These are phyloP conservation scores for Austrolebias charrua DNA, from an alignment of 2,797 vertebrate species.

Conservation along the genomic window DNA sequence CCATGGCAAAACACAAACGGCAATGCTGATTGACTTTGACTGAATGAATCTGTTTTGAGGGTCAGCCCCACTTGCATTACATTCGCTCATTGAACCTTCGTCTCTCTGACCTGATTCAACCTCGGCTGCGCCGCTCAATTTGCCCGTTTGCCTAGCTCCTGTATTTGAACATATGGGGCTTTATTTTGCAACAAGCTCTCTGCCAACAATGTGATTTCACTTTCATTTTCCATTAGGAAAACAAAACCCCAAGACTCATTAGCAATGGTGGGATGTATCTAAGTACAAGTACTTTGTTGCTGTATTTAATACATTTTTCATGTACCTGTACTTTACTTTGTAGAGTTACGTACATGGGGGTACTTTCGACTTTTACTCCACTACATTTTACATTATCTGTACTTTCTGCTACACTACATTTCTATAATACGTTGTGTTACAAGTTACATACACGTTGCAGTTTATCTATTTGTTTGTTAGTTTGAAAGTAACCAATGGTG, in stretches of 20 bases:
- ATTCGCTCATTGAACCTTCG: conserved; percentile 41
- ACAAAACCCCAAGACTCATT: conserved; percentile 60
- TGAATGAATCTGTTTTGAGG: conserved; percentile 52
- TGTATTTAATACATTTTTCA: no score
- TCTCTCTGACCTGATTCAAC: conserved; percentile 60
- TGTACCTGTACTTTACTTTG: no score
- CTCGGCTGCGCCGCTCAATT: conserved; percentile 39
- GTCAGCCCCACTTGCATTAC: conserved; percentile 44
- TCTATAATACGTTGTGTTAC: no score
- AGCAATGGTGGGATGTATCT: conserved; percentile 2
- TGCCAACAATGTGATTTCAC: conserved; percentile 42
- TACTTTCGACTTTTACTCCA: no score
- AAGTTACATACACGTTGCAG: no score
- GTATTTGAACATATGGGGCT: conserved; percentile 41
- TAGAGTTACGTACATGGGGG: no score
- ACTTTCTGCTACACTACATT: no score
- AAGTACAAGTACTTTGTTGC: no score
- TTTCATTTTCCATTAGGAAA: conserved; percentile 25
- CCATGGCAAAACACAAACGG: conserved; percentile 41
- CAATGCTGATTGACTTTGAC: conserved; percentile 61
- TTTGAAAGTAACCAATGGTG: no score
- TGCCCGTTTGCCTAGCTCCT: conserved; percentile 39
- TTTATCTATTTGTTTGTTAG: no score
- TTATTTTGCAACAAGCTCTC: conserved; percentile 49
- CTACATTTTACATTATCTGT: no score